These are phyloP conservation scores for Eulemur albifrons DNA, from an alignment of 2,797 vertebrate genomes.

Conservation along the genomic window DNA sequence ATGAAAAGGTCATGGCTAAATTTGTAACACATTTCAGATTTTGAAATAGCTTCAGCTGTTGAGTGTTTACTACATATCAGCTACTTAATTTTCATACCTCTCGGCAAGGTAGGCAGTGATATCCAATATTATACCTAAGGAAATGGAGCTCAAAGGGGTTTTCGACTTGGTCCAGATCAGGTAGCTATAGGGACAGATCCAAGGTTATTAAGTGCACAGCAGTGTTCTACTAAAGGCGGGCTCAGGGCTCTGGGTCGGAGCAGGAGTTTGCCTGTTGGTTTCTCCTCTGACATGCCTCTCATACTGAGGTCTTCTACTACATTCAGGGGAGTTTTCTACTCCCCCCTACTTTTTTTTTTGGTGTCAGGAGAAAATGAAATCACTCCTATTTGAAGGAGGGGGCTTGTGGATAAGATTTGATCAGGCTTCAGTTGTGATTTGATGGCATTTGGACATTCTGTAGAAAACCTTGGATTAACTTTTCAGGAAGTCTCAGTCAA, in stretches of 20 bases:
- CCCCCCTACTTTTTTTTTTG: background rate
- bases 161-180: background rate
- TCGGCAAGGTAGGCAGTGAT: background rate
- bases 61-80: background rate
- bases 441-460: slow-evolving; percentile 20
- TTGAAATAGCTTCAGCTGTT: slow-evolving; percentile 80
- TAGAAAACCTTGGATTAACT: background rate
- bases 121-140: background rate
- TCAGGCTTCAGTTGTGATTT: background rate
- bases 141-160: background rate
- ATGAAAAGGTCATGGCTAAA: slow-evolving; percentile 11
- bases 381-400: background rate
- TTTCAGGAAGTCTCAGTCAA: background rate
- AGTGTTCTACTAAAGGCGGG: slow-evolving; percentile 35
- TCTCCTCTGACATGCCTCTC: background rate
- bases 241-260: background rate
- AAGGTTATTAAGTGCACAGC: background rate
- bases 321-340: background rate
- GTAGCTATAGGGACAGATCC: background rate
- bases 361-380: background rate
- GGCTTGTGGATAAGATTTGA: background rate
- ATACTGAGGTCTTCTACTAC: background rate
- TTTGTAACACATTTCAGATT: slow-evolving; percentile 56
- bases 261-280: slow-evolving; percentile 36
- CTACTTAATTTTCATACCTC: background rate